These are phyloP conservation scores for Canis aureus DNA, from an alignment of 2,113 vertebrate genomes.

Conservation along the genomic window DNA sequence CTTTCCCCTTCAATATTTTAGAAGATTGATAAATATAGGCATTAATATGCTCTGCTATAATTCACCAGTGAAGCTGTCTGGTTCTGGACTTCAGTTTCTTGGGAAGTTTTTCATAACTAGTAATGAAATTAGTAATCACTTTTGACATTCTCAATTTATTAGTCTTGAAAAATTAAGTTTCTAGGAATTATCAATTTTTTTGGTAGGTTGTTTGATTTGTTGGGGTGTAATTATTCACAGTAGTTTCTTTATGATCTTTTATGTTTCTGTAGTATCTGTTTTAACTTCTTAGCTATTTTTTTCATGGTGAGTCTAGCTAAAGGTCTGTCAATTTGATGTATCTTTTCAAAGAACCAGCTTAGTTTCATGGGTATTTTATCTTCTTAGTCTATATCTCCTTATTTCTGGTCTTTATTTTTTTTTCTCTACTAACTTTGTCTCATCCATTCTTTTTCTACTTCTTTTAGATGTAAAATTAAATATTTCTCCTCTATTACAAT, in stretches of 20 bases:
- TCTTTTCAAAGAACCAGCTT: background rate
- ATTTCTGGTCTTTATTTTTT: background rate
- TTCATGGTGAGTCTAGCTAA: background rate
- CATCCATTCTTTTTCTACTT: background rate
- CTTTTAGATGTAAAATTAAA: background rate
- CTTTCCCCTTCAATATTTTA: background rate
- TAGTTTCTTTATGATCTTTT: background rate
- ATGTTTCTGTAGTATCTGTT: background rate
- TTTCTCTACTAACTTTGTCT: background rate
- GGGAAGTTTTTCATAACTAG: background rate
- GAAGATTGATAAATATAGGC: background rate
- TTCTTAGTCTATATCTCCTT: background rate
- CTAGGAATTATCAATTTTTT: background rate
- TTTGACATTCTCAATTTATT: background rate
- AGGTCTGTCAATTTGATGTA: background rate
- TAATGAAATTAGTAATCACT: background rate
- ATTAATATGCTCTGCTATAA: background rate
- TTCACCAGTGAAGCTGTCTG: rapidly evolving
- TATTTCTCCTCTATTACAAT: background rate
- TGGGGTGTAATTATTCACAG: background rate
- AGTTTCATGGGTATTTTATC: background rate
- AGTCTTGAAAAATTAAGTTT: background rate
- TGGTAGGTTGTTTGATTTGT: background rate
- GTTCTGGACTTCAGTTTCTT: background rate
- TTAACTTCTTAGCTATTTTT: background rate